Percentiles rank a stretch among this genome's conserved stretches.
These are phyloP conservation scores for Dendropsophus ebraccatus DNA, from an alignment of 2,113 vertebrate genomes.

Conservation along the genomic window DNA sequence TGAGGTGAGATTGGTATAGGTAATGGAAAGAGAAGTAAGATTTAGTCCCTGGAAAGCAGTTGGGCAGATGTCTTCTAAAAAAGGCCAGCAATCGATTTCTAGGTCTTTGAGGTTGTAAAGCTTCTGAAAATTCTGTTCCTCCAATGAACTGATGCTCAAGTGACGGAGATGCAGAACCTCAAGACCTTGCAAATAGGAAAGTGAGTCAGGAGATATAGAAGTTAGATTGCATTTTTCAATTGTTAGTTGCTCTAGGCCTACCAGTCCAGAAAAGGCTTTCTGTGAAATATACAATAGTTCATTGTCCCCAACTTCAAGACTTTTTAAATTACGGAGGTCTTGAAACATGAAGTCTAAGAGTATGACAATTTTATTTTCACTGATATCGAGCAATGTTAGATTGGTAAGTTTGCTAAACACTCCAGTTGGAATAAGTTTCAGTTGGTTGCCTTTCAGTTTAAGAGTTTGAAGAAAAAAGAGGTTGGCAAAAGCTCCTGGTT, in stretches of 20 bases:
- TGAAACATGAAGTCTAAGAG: slow-evolving; percentile 94
- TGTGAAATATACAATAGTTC: slow-evolving; percentile 96
- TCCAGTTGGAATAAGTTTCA: slow-evolving; percentile 91
- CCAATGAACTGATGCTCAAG: slow-evolving; percentile 84
- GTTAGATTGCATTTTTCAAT: slow-evolving; percentile 96
- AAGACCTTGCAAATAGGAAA: slow-evolving; percentile 90
- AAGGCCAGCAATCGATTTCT: slow-evolving; percentile 93
- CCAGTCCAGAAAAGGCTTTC: slow-evolving; percentile 88
- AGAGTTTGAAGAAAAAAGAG: slow-evolving; percentile 83
- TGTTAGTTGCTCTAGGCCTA: slow-evolving; percentile 86
- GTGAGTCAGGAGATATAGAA: slow-evolving; percentile 86
- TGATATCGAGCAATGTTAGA: slow-evolving; percentile 91
- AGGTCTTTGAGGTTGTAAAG: slow-evolving; percentile 84
- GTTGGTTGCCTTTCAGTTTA: slow-evolving; percentile 87
- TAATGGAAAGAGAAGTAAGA: slow-evolving; percentile 92
- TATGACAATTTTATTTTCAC: slow-evolving; percentile 95
- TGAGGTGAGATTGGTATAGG: slow-evolving; percentile 92
- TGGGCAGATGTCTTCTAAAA: slow-evolving; percentile 87
- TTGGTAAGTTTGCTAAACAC: slow-evolving; percentile 90
- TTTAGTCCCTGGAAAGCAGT: slow-evolving; percentile 92
- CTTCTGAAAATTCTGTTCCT: slow-evolving; percentile 90
- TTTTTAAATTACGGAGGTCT: slow-evolving; percentile 84
- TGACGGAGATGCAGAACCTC: slow-evolving; percentile 87
- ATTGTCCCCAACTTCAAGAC: slow-evolving; percentile 92
- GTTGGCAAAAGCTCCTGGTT: slow-evolving; percentile 90